Percentiles rank a stretch among this genome's conserved stretches.
Conservation (phyloP, 2,888 invertebrate species). For the Megamerina dolium region DNA sequence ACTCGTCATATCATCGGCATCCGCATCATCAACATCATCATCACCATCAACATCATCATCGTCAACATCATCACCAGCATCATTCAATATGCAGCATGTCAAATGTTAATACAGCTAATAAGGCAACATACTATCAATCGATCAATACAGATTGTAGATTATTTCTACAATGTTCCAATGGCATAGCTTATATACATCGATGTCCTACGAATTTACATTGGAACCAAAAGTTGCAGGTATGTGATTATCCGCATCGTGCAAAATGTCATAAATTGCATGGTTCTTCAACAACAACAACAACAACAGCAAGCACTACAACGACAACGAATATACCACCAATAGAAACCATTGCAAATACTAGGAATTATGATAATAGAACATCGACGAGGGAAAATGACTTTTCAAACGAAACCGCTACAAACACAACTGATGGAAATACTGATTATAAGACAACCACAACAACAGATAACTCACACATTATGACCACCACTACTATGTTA, state of each 20-base stretch:
- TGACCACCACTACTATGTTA: no score
- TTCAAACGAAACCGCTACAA: neutral
- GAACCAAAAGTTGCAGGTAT: constrained; percentile 12
- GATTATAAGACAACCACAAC: no score
- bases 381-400: no score
- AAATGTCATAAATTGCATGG: neutral
- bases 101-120: no score
- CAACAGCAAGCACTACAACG: neutral
- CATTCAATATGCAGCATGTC: no score
- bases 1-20: no score
- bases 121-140: no score
- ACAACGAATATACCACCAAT: neutral
- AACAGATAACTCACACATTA: no score
- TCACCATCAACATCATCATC: no score
- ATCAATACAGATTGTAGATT: constrained; percentile 24
- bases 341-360: neutral
- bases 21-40: no score
- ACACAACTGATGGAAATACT: neutral
- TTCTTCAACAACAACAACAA: neutral
- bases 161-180: constrained; percentile 17
- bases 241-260: constrained; percentile 2
- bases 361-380: neutral
- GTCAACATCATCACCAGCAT: no score
- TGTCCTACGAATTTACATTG: constrained; percentile 15
- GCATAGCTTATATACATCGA: constrained; percentile 4